Percentiles rank a stretch among this genome's conserved stretches.
Conservation (phyloP, 2,113 vertebrate species). For the Bostrychus sinensis region DNA sequence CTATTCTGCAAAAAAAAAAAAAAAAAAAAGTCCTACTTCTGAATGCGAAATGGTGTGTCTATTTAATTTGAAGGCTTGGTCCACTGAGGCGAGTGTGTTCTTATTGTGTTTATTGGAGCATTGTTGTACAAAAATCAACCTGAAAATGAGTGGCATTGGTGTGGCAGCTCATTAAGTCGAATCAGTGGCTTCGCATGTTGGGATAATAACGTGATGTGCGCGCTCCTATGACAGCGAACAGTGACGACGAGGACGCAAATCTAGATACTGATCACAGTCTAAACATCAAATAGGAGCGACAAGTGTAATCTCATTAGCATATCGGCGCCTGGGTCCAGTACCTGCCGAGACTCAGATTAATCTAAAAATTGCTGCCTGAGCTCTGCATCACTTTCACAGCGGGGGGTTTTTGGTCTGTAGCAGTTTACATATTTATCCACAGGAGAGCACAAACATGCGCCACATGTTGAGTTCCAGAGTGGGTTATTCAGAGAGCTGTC, state of each 20-base stretch:
- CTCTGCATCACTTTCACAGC: constrained; percentile 40
- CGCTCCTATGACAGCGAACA: neutral
- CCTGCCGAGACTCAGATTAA: constrained; percentile 51
- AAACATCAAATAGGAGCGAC: constrained; percentile 38
- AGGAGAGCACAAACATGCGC: constrained; percentile 34
- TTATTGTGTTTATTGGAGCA: neutral
- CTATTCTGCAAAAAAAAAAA: neutral
- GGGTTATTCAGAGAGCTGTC: constrained; percentile 3
- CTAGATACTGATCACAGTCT: constrained; percentile 23
- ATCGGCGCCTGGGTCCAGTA: constrained; percentile 31
- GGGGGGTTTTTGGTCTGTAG: constrained; percentile 7
- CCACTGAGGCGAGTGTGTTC: neutral
- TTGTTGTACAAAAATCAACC: constrained; percentile 1
- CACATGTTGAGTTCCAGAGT: constrained; percentile 1
- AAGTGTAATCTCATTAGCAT: constrained; percentile 50
- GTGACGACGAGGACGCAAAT: constrained; percentile 23
- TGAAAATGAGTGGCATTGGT: neutral
- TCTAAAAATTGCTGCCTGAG: constrained; percentile 36
- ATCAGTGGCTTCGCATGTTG: neutral
- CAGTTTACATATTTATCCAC: constrained; percentile 26
- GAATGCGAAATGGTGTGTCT: neutral
- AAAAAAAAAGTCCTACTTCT: neutral
- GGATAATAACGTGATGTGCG: neutral
- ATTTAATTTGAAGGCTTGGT: neutral
- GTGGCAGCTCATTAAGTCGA: neutral